Base-by-base conservation (phyloP, 2,113 vertebrate genomes). In the Vimba vimba region DNA sequence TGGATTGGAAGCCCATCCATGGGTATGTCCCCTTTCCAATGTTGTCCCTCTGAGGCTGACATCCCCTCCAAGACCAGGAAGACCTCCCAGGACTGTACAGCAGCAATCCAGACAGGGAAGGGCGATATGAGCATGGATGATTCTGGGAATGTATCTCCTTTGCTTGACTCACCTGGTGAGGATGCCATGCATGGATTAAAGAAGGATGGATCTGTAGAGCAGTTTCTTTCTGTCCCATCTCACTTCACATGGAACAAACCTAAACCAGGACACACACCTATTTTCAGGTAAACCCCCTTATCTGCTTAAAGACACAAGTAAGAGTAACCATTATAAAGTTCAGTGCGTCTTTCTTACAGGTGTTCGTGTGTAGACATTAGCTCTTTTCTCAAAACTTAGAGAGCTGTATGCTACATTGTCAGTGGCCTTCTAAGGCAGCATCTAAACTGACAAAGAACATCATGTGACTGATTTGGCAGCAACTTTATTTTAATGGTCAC, bases 161-260 rank as follows among this genome's bases (percentile, higher is more conserved):
- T 96, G 79, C 94, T 96, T 82, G 98, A 99, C 89, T 96, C 96
- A 68, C 94, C 96, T 62, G 89, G 95, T 90, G 98, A 99, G 25
- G 98, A 99, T 68, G 91, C 93, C 89, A 91, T 96, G 82, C 98
- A 97, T 87, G 86, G 92, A 86, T 93, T 98, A 94, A 99, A 98
- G 91, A 99, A 98, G 93, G 98, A 99, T 86, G 96, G 95, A 84
- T 92, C 95, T 0, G 96, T 95, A 92, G 97, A 99, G 89, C 97
- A 99, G 91, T 99, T 97, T 92, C 97, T 99, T 87, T 97, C 97
- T 69, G 98, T 99, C 91, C 98, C 98, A 90, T 98, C 98, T 36
- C 98, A 96, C 91, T 99, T 99, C 94, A 97, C 96, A 52, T 99
- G 98, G 98, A 99, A 95, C 96, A 99, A 99, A 95, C 97, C 97